Evolutionary conservation across 2,113 vertebrate genomes (phyloP), one percentile per base, ranked within the genome.

Genomic region (Aspidoscelis tigris): DNA sequence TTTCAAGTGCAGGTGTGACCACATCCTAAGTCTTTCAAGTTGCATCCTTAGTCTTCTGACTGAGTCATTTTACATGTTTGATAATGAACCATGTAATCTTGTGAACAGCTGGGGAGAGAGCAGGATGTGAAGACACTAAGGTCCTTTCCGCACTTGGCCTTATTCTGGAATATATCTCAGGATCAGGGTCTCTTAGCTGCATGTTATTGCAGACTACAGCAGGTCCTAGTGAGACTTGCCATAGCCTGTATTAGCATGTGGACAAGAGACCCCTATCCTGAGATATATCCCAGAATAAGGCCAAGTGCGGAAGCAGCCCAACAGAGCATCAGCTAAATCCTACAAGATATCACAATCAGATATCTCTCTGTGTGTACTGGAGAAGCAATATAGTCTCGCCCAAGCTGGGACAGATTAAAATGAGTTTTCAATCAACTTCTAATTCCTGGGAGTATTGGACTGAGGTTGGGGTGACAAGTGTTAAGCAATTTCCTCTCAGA

Each of bases 401-500:
- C 74, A 85, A 85, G 44, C 41, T 39, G 24, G 33, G 64, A 72
- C 6, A 0, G 0, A 68, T 41, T 65, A 82, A 68, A 82, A n/a
- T 43, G 65, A 75, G 41, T n/a, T 83, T 85, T 53, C 76, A 82
- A 64, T 78, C 65, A 83, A 66, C 33, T 44, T 53, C 21, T 4
- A 24, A 66, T 80, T 80, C 83, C 83, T 70, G 41, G 43, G 78
- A 73, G 44, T 65, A 74, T 85, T 79, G 80, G 69, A 74, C 58
- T 85, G 83, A 85, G 83, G 33, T 65, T 58, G 20, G 21, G 77
- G 77, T 80, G 83, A 80, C 77, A 64, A 66, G 58, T 73, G 77
- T 79, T 85, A 80, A 85, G 70, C 71, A 66, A 74, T 85, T 74
- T 73, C 77, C 58, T 64, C 58, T 65, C 83, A 79, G 83, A 79